A percentile compares a stretch with the other conserved stretches of the same genome.
Conservation (phyloP, 1,140 invertebrate species). For the Drosophila oshimai region DNA sequence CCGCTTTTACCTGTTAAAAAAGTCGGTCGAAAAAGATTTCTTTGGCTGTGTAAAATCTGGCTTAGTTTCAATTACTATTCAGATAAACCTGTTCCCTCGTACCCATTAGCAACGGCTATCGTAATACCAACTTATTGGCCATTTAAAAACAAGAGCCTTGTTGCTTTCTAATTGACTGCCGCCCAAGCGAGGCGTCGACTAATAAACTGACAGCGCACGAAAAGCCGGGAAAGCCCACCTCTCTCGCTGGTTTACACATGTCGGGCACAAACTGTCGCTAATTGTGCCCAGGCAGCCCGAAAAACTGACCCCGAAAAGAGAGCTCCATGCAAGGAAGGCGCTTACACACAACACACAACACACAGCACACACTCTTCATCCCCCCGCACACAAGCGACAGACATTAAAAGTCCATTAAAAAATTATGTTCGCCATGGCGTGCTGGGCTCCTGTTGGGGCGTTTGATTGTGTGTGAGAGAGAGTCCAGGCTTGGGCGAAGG, state of each 20-base stretch:
- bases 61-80: slow-evolving; percentile 5
- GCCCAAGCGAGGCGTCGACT: slow-evolving; percentile 22
- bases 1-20: too few relatives aligned
- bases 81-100: slow-evolving; percentile 13
- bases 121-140: slow-evolving; percentile 25
- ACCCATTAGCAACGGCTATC: slow-evolving; percentile 19
- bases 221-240: slow-evolving; percentile 48
- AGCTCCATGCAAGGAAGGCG: slow-evolving; percentile 17
- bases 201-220: slow-evolving; percentile 26
- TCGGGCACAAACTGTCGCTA: slow-evolving; percentile 58
- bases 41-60: not conserved
- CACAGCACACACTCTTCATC: slow-evolving; percentile 5
- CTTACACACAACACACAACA: too few relatives aligned
- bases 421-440: slow-evolving; percentile 62
- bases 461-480: slow-evolving; percentile 25
- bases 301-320: slow-evolving; percentile 27
- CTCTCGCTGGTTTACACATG: slow-evolving; percentile 51
- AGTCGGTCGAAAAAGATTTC: not conserved
- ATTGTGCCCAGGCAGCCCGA: slow-evolving; percentile 44
- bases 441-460: slow-evolving; percentile 55
- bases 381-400: slow-evolving; percentile 54
- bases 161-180: slow-evolving; percentile 47
- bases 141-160: slow-evolving; percentile 24
- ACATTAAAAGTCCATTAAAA: slow-evolving; percentile 80
- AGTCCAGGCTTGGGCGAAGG: slow-evolving; percentile 27